A percentile compares a stretch with the other conserved stretches of the same genome.
Evolutionary conservation across 2,888 invertebrate genomes (phyloP).

Genomic region (Trissolcus brochymenae): DNA sequence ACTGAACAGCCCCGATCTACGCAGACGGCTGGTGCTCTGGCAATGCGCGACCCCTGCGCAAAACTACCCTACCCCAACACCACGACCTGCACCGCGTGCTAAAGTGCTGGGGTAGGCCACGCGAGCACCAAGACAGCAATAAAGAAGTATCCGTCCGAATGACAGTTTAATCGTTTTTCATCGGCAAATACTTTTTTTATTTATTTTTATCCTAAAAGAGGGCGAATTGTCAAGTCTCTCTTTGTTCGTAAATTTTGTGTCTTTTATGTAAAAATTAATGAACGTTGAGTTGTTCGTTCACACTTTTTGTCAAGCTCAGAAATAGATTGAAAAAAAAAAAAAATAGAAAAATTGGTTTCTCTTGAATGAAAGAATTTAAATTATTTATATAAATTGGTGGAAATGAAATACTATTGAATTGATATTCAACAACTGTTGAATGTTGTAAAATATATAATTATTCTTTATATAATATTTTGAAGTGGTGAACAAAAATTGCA

Average conservation of each 20-base stretch:
- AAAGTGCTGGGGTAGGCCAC: conserved; percentile 54
- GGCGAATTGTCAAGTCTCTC: background rate
- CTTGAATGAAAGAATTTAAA: too few species aligned
- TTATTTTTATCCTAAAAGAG: background rate
- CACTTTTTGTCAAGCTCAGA: too few species aligned
- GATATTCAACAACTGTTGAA: too few species aligned
- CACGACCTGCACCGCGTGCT: conserved; percentile 58
- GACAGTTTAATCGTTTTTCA: conserved; percentile 27
- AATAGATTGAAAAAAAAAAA: too few species aligned
- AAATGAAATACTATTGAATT: too few species aligned
- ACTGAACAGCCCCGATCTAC: conserved; percentile 57
- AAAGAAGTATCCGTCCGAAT: conserved; percentile 31
- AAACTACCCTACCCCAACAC: conserved; percentile 57
- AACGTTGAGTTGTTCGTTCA: too few species aligned
- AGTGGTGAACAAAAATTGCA: too few species aligned
- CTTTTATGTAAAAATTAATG: too few species aligned
- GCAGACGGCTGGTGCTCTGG: conserved; percentile 53
- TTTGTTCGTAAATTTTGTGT: background rate
- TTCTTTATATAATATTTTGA: too few species aligned
- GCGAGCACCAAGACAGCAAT: conserved; percentile 23
- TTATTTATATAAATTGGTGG: too few species aligned
- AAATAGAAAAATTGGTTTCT: too few species aligned
- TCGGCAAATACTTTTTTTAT: conserved; percentile 6
- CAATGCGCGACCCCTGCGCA: conserved; percentile 59
- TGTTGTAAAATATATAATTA: too few species aligned